A percentile compares a stretch with the other conserved stretches of the same genome.
Conservation (phyloP, 2,113 vertebrate genomes). For the Ovis aries region ARS-UI_Ramb_v3.0 NC_056060.1:12568001-12568500, state of each 20-base stretch:
- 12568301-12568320: neutral
- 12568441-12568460: slow-evolving; percentile 30
- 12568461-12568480: neutral
- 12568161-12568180: neutral
- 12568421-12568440: neutral
- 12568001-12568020: neutral
- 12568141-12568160: neutral
- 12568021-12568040: neutral
- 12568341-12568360: neutral
- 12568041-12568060: neutral
- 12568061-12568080: neutral
- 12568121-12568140: slow-evolving; percentile 12
- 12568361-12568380: neutral
- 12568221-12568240: neutral
- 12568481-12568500: neutral
- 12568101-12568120: neutral
- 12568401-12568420: neutral
- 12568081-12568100: neutral
- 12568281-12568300: neutral
- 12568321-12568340: neutral
- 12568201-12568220: neutral
- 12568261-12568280: neutral
- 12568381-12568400: neutral
- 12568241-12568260: neutral
- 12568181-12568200: neutral